Evolutionary conservation across 2,113 vertebrate genomes (phyloP), one percentile per base, ranked within the genome.

Genomic region (Potamarius usumacintae): DNA sequence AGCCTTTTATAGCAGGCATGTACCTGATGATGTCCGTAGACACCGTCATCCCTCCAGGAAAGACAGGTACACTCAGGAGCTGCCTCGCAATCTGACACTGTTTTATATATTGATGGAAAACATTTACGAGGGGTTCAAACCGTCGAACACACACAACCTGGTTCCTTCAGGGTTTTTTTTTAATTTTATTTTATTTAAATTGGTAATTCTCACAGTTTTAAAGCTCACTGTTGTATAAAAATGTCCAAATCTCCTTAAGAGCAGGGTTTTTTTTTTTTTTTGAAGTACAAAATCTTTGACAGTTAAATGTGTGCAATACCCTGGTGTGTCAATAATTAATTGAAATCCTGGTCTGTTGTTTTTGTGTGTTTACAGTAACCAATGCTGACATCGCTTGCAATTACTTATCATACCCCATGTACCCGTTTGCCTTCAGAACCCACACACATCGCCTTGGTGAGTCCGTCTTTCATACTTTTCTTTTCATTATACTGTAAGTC

Each of bases 341-440:
- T 77, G 4, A 52, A n/a, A 55, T 57, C 3, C 8, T 20, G n/a
- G 9, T 11, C 14, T 74, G 34, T 74, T 48, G 7, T 27, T 34
- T 9, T 63, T 81, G 90, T 91, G 89, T 12, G 85, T 91, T 89
- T 62, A 87, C 92, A 99, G 98, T 95, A 83, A 97, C 98, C 84
- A 95, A 99, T 92, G 96, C 97, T 89, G 98, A 99, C 93, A 95
- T 99, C 78, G 96, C 97, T 71, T 99, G 98, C 91, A 93, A 94
- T 83, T 99, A 98, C 92, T 93, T 91, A 67, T 97, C 95, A 8
- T 96, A 95, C 90, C 96, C 97, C 71, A 98, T 99, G 95, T 96
- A 99, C 90, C 96, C 98, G 0, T 99, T 99, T 95, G 97, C 97
- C 93, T 99, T 97, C 90, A 96, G 98, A 95, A 98, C 98, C 78